phyloP scores from a whole-genome alignment of 2,888 invertebrate species.

The Keiferia lycopersicella region DNA sequence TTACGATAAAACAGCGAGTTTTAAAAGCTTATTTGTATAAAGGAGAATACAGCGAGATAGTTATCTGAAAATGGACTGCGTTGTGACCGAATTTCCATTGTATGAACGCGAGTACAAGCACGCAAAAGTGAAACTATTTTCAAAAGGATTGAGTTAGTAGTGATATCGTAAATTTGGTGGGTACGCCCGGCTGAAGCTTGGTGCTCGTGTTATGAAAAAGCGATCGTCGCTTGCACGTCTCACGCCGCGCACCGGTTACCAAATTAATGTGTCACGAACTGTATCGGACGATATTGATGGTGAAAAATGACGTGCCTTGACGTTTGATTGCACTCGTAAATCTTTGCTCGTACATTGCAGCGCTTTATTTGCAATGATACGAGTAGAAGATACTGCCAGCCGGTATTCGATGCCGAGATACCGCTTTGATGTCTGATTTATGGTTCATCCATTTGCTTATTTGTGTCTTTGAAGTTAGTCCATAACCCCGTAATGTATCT shows the following conservation, averaged over 20 bases:
- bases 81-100: constrained; percentile 10
- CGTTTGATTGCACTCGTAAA: constrained; percentile 61
- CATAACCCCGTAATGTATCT: constrained; percentile 33
- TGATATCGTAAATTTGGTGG: constrained; percentile 25
- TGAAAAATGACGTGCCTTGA: constrained; percentile 60
- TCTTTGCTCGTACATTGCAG: constrained; percentile 41
- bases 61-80: background rate
- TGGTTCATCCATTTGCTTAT: constrained; percentile 25
- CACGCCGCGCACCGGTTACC: constrained; percentile 50
- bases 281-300: constrained; percentile 57
- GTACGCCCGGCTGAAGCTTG: constrained; percentile 5
- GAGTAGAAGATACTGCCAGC: constrained; percentile 23
- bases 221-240: constrained; percentile 42
- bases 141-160: constrained; percentile 29
- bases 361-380: constrained; percentile 36
- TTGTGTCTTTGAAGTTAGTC: constrained; percentile 27
- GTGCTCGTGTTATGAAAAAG: constrained; percentile 49
- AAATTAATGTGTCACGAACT: constrained; percentile 65
- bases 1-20: background rate
- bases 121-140: constrained; percentile 20
- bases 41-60: background rate
- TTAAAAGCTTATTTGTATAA: background rate
- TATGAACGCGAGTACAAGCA: background rate
- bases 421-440: constrained; percentile 19
- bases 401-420: constrained; percentile 13